Conservation (phyloP, 1,140 invertebrate species). For the Anoplophora glabripennis region DNA sequence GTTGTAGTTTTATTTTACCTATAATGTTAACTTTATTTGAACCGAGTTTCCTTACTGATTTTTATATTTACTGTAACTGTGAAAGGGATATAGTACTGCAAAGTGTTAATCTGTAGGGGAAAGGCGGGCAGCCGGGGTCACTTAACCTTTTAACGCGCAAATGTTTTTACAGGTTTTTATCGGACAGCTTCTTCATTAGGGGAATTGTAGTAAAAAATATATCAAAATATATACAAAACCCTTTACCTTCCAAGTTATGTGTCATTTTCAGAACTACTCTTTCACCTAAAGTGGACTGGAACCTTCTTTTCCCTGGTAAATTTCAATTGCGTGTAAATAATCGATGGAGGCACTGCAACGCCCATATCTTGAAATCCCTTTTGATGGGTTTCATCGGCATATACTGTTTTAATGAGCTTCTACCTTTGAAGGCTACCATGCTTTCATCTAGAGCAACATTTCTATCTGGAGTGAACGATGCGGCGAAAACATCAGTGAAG, state of each 20-base stretch:
- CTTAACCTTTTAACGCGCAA: too few species aligned
- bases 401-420: slow-evolving; percentile 49
- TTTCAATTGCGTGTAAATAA: neutral
- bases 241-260: neutral
- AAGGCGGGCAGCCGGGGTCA: too few species aligned
- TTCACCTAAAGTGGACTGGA: slow-evolving; percentile 5
- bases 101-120: too few species aligned
- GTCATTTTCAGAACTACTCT: slow-evolving; percentile 9
- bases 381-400: slow-evolving; percentile 52
- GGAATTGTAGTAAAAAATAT: slow-evolving; percentile 22
- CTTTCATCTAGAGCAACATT: slow-evolving; percentile 30
- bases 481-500: slow-evolving; percentile 11
- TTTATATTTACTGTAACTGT: too few species aligned
- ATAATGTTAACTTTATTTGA: too few species aligned
- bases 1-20: too few species aligned
- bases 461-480: neutral
- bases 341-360: neutral
- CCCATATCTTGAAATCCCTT: slow-evolving; percentile 36
- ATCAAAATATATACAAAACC: slow-evolving; percentile 24
- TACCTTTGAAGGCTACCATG: slow-evolving; percentile 35
- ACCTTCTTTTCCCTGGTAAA: slow-evolving; percentile 3
- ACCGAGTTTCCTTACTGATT: too few species aligned
- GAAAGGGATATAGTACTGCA: too few species aligned
- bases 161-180: slow-evolving; percentile 1
- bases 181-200: slow-evolving; percentile 10